Evolutionary conservation across 2,888 invertebrate species (phyloP).

Genomic region (Tuberolachnus salignus): DNA sequence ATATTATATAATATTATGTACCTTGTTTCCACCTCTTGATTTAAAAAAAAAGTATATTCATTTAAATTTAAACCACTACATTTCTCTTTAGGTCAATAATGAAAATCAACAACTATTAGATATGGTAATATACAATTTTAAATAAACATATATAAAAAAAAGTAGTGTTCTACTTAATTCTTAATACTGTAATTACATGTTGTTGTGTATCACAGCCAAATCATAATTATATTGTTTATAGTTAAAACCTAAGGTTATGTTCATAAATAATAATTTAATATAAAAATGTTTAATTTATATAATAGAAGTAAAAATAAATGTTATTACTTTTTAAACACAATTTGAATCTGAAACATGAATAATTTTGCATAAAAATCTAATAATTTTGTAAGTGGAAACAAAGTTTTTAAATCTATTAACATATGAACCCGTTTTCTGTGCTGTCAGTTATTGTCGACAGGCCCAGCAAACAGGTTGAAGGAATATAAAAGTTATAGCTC

Average conservation of each 20-base stretch:
- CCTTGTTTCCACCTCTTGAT: constrained; percentile 4
- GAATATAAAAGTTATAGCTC: not conserved
- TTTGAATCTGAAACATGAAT: constrained; percentile 43
- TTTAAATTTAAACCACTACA: not conserved
- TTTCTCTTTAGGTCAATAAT: too few relatives aligned
- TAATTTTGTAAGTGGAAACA: constrained; percentile 10
- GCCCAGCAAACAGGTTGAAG: too few relatives aligned
- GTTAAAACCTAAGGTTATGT: not conserved
- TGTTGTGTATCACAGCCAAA: too few relatives aligned
- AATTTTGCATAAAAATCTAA: not conserved
- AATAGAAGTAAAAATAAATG: not conserved
- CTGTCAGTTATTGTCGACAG: too few relatives aligned
- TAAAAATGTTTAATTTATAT: not conserved
- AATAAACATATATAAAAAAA: not conserved
- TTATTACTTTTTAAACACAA: constrained; percentile 32
- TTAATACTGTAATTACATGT: not conserved
- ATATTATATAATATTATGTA: constrained; percentile 1
- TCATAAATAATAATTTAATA: not conserved
- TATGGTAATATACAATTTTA: not conserved
- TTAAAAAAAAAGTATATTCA: not conserved
- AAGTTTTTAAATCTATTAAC: constrained; percentile 7
- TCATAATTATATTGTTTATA: too few relatives aligned
- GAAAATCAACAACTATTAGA: too few relatives aligned
- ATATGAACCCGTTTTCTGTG: too few relatives aligned
- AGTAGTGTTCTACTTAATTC: not conserved